phyloP scores from a whole-genome alignment of 2,113 vertebrate species.

The Paedocypris sp. region DNA sequence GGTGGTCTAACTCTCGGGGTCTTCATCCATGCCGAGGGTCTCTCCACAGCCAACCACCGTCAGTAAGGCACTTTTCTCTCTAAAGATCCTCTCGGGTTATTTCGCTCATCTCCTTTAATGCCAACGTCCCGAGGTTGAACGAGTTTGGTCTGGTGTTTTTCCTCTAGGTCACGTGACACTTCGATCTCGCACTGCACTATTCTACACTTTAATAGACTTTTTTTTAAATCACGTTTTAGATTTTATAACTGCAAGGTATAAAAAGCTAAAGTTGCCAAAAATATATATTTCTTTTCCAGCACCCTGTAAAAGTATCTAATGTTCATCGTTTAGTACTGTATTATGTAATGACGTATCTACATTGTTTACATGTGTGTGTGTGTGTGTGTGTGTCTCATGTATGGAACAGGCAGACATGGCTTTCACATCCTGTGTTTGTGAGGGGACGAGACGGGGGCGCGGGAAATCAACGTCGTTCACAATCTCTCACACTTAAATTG shows the following conservation, averaged over 20 bases:
- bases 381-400: constrained; percentile 57
- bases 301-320: constrained; percentile 77
- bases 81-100: constrained; percentile 32
- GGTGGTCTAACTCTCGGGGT: background rate
- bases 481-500: background rate
- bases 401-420: constrained; percentile 78
- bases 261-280: constrained; percentile 80
- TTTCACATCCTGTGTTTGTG: constrained; percentile 69
- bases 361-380: constrained; percentile 54
- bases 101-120: constrained; percentile 26
- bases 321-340: constrained; percentile 61
- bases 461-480: background rate
- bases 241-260: constrained; percentile 75
- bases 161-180: constrained; percentile 47
- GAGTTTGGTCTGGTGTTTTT: constrained; percentile 48
- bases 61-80: constrained; percentile 67
- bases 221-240: constrained; percentile 33
- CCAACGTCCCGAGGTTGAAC: constrained; percentile 36
- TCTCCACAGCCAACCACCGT: constrained; percentile 45
- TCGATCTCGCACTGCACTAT: constrained; percentile 29
- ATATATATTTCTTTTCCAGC: constrained; percentile 72
- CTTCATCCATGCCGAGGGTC: no score
- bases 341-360: constrained; percentile 71
- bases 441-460: constrained; percentile 39
- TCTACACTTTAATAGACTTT: constrained; percentile 40